Evolutionary conservation across 2,888 invertebrate species (phyloP).

Genomic region (Pseudococcus longispinus): DNA sequence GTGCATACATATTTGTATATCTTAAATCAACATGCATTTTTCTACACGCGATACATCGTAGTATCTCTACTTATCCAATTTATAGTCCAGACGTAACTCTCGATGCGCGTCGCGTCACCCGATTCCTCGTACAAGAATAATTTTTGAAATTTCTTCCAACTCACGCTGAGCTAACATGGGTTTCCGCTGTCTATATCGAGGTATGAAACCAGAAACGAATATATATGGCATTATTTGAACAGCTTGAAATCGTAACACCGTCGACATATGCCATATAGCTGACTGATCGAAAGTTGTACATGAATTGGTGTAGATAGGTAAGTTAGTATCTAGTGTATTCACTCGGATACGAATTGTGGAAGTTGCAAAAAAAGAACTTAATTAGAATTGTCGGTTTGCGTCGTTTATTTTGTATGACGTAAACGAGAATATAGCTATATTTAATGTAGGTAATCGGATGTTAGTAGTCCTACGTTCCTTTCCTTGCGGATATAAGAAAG

Average conservation of each 20-base stretch:
- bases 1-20: neutral
- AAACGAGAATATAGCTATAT: neutral
- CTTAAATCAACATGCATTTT: neutral
- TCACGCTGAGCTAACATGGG: constrained; percentile 17
- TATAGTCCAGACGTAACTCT: neutral
- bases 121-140: neutral
- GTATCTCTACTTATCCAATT: neutral
- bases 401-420: neutral
- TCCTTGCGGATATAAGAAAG: neutral
- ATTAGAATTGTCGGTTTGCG: neutral
- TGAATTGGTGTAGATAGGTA: neutral
- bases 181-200: constrained; percentile 12
- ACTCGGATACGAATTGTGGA: neutral
- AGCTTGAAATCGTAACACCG: constrained; percentile 31
- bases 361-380: neutral
- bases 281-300: constrained; percentile 21
- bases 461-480: neutral
- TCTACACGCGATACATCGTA: neutral
- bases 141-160: constrained; percentile 19
- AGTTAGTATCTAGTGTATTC: neutral
- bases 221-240: constrained; percentile 9
- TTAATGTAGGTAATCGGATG: neutral
- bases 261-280: neutral
- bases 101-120: neutral
- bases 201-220: constrained; percentile 23